These are phyloP conservation scores for Toxonevra muliebris DNA, from an alignment of 2,888 invertebrate species.

Conservation along the genomic window DNA sequence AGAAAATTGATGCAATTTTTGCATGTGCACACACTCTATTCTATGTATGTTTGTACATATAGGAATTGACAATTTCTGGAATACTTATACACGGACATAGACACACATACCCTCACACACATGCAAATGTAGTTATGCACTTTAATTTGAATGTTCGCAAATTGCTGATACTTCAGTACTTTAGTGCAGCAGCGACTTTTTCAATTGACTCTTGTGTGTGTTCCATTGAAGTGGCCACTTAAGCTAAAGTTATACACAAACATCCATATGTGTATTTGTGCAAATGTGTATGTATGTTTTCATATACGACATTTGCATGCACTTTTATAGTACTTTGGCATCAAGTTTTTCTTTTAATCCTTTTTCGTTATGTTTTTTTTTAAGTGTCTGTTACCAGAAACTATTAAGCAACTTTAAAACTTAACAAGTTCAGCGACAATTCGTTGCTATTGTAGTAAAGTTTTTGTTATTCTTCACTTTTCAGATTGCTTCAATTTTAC, in stretches of 20 bases:
- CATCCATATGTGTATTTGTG: not conserved
- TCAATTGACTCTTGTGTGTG: not conserved
- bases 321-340: not conserved
- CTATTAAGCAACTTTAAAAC: too few species aligned
- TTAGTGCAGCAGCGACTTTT: not conserved
- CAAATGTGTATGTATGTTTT: not conserved
- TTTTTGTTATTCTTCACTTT: not conserved
- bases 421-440: too few species aligned
- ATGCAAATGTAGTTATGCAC: too few species aligned
- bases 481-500: constrained; percentile 3
- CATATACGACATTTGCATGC: not conserved
- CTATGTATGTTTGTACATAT: not conserved
- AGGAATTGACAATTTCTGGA: not conserved
- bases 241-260: not conserved
- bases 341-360: too few species aligned
- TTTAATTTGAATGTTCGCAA: too few species aligned
- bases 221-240: not conserved
- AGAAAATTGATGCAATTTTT: not conserved
- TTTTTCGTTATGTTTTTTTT: too few species aligned
- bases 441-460: too few species aligned
- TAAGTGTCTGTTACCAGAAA: too few species aligned
- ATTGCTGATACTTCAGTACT: too few species aligned
- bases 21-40: not conserved
- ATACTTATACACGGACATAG: too few species aligned
- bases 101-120: too few species aligned